Evolutionary conservation across 2,113 vertebrate species (phyloP).

Genomic region (Sapayoa aenigma): DNA sequence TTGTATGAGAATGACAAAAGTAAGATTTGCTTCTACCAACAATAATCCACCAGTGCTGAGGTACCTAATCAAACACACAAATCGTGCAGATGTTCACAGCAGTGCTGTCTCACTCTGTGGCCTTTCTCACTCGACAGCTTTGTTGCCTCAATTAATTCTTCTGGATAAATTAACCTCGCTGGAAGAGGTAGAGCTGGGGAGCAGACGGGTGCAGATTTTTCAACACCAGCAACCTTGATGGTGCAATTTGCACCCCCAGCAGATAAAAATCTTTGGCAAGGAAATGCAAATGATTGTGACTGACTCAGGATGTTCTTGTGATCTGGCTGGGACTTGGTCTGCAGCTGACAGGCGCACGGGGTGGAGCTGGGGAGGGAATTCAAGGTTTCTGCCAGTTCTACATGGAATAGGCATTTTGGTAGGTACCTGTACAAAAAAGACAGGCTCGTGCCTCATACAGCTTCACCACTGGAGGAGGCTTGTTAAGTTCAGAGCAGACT

Average conservation of each 20-base stretch:
- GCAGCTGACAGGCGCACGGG: background rate
- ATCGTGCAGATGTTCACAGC: background rate
- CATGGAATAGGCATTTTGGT: background rate
- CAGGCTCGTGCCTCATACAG: background rate
- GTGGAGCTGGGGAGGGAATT: background rate
- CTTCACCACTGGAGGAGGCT: background rate
- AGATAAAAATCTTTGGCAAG: conserved; percentile 38
- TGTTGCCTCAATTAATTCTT: background rate
- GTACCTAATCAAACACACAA: background rate
- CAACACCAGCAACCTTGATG: background rate
- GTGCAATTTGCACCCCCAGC: background rate
- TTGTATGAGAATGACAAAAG: background rate
- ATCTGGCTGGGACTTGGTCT: background rate
- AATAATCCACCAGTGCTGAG: background rate
- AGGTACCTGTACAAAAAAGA: background rate
- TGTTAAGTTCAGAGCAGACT: background rate
- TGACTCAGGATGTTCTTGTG: conserved; percentile 6
- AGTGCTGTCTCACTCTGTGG: background rate
- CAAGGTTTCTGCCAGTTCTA: background rate
- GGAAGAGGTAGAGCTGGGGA: background rate
- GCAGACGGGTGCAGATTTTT: background rate
- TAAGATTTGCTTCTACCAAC: background rate
- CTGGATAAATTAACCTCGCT: background rate
- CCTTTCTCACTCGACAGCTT: background rate
- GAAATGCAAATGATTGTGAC: background rate